These are phyloP conservation scores for Hylaeus volcanicus DNA, from an alignment of 1,140 invertebrate species.

Conservation along the genomic window DNA sequence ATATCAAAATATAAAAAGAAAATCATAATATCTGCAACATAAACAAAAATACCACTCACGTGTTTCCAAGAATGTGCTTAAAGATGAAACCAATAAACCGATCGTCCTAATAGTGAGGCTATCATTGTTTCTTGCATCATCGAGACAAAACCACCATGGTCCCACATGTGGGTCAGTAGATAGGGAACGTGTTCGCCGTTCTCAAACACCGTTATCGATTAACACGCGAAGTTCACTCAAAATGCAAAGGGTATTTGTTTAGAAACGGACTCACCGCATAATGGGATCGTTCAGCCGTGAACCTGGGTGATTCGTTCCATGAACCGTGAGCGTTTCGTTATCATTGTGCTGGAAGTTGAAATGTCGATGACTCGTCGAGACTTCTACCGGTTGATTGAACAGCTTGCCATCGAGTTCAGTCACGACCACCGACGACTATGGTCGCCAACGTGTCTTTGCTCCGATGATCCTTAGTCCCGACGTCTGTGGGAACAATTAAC, in stretches of 20 bases:
- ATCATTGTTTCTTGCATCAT: too few relatives aligned
- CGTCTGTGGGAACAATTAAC: conserved; percentile 60
- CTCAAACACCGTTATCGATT: too few relatives aligned
- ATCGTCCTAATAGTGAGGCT: too few relatives aligned
- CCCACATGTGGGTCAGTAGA: too few relatives aligned
- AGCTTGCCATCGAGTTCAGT: conserved; percentile 35
- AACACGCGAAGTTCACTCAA: too few relatives aligned
- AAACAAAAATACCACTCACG: too few relatives aligned
- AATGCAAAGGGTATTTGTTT: conserved; percentile 17
- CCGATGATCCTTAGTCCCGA: conserved; percentile 14
- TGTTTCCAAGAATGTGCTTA: too few relatives aligned
- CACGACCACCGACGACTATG: conserved; percentile 32
- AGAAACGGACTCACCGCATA: not conserved
- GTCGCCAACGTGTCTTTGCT: conserved; percentile 3
- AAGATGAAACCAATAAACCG: too few relatives aligned
- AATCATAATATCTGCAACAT: too few relatives aligned
- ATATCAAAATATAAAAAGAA: too few relatives aligned
- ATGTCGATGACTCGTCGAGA: conserved; percentile 52
- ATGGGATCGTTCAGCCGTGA: conserved; percentile 37
- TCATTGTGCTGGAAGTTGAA: conserved; percentile 20
- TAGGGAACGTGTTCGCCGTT: too few relatives aligned
- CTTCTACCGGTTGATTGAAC: conserved; percentile 43
- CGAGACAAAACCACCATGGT: too few relatives aligned
- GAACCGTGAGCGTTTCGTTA: conserved; percentile 25
- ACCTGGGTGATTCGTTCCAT: conserved; percentile 12